These are phyloP conservation scores for Isotomurus palustris DNA, from an alignment of 2,888 invertebrate species.

Conservation along the genomic window DNA sequence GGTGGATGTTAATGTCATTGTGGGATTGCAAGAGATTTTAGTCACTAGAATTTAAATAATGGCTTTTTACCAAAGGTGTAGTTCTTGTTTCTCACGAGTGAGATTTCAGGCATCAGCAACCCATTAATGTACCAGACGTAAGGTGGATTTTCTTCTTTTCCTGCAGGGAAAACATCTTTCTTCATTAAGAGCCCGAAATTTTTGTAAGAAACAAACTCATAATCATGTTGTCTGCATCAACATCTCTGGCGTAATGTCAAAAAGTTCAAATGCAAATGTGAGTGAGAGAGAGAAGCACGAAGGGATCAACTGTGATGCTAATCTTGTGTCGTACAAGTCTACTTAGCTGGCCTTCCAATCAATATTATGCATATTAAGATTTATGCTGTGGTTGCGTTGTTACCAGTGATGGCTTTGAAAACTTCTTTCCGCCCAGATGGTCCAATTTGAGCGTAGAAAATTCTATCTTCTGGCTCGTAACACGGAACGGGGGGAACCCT, in stretches of 20 bases:
- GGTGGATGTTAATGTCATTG: neutral
- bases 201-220: too few species aligned
- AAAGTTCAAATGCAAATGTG: too few species aligned
- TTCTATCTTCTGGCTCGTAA: constrained; percentile 82
- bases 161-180: neutral
- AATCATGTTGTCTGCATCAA: too few species aligned
- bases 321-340: too few species aligned
- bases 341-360: too few species aligned
- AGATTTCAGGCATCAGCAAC: constrained; percentile 79
- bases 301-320: too few species aligned
- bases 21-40: neutral
- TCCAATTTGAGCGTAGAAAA: constrained; percentile 81
- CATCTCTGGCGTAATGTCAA: too few species aligned
- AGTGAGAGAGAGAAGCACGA: too few species aligned
- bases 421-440: constrained; percentile 87
- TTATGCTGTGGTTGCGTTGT: neutral
- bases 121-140: constrained; percentile 87
- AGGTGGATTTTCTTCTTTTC: constrained; percentile 19
- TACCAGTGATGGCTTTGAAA: constrained; percentile 68
- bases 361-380: neutral
- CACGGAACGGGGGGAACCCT: constrained; percentile 84
- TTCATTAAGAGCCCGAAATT: too few species aligned
- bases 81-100: constrained; percentile 58
- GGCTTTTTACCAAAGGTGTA: constrained; percentile 37
- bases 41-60: neutral